A percentile compares a stretch with the other conserved stretches of the same genome.
Conservation (phyloP, 1,140 invertebrate genomes). For the Conus ventricosus region DNA sequence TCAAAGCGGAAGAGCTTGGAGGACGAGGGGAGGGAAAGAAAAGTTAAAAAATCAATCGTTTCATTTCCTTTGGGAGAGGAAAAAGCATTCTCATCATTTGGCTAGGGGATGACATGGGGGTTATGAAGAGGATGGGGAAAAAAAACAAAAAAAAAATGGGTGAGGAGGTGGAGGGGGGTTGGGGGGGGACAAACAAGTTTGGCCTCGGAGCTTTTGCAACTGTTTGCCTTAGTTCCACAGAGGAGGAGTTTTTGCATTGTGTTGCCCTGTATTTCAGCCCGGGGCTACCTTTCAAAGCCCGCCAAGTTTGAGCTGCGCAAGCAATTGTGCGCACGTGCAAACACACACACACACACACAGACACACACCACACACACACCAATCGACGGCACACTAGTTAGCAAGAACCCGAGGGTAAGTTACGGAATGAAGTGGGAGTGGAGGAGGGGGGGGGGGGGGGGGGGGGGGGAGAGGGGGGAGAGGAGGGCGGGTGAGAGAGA, state of each 20-base stretch:
- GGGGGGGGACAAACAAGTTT: neutral
- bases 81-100: slow-evolving; percentile 4
- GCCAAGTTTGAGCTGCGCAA: neutral
- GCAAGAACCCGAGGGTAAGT: too few relatives aligned
- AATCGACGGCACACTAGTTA: neutral
- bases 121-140: too few relatives aligned
- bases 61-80: neutral
- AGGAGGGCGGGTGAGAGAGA: too few relatives aligned
- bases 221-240: neutral
- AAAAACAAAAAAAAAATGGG: too few relatives aligned
- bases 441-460: too few relatives aligned
- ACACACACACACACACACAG: neutral
- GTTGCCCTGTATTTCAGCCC: neutral
- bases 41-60: neutral
- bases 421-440: too few relatives aligned
- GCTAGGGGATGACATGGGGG: neutral
- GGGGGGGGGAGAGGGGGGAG: too few relatives aligned
- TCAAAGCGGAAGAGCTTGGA: neutral
- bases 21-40: neutral
- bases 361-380: neutral
- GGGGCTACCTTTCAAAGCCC: neutral
- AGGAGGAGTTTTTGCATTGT: neutral
- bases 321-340: slow-evolving; percentile 11
- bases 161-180: too few relatives aligned
- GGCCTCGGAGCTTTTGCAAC: neutral